phyloP scores from a whole-genome alignment of 1,140 invertebrate species.

The Zophobas atratus region DNA sequence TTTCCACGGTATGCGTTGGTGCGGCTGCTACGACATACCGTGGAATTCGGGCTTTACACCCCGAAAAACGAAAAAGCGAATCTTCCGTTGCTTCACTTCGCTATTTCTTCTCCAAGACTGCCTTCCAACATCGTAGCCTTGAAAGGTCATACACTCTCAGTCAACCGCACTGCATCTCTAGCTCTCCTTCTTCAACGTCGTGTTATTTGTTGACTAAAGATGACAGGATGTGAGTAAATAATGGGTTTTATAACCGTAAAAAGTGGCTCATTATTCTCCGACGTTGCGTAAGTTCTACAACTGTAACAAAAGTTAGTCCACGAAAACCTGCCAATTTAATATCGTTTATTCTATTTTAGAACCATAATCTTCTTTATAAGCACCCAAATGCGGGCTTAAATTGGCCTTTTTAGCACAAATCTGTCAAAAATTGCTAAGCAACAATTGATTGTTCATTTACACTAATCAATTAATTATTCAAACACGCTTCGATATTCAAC shows the following conservation, averaged over 20 bases:
- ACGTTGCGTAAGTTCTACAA: background rate
- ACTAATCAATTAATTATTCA: too few species aligned
- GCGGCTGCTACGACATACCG: too few species aligned
- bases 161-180: conserved; percentile 19
- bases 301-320: background rate
- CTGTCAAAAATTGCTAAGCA: too few species aligned
- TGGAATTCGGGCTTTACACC: too few species aligned
- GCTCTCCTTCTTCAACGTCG: conserved; percentile 11
- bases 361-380: too few species aligned
- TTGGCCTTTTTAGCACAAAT: too few species aligned
- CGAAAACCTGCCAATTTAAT: too few species aligned
- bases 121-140: conserved; percentile 16
- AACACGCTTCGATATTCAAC: too few species aligned
- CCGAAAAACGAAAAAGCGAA: too few species aligned
- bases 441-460: too few species aligned
- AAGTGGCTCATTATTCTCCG: background rate
- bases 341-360: conserved; percentile 3
- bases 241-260: background rate
- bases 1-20: too few species aligned
- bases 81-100: background rate
- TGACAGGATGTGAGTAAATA: conserved; percentile 13
- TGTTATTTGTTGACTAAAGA: conserved; percentile 25
- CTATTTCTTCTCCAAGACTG: background rate
- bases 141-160: conserved; percentile 33
- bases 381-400: too few species aligned